Evolutionary conservation across 2,888 invertebrate genomes (phyloP).

Genomic region (Clivina fossor): DNA sequence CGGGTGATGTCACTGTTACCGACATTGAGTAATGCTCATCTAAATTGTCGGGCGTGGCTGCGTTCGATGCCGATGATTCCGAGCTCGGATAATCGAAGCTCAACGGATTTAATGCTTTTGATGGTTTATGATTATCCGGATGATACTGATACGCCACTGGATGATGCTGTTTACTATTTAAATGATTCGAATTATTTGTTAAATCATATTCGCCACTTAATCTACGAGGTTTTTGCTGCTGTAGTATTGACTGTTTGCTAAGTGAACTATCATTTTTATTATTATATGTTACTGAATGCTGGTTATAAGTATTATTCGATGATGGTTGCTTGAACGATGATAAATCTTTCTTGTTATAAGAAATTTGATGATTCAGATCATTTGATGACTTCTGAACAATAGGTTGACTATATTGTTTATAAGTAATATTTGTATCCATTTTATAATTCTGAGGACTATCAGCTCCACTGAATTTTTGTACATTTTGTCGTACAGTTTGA

Average conservation of each 20-base stretch:
- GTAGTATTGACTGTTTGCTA: background rate
- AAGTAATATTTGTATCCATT: conserved; percentile 1
- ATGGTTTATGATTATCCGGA: conserved; percentile 9
- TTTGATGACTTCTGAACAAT: background rate
- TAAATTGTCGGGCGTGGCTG: conserved; percentile 17
- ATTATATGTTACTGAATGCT: background rate
- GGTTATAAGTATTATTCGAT: background rate
- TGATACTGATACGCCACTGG: conserved; percentile 4
- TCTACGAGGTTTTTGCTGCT: conserved; percentile 1
- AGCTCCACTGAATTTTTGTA: conserved; percentile 15
- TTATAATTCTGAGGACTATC: background rate
- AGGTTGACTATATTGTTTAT: conserved; percentile 2
- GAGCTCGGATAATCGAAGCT: conserved; percentile 40
- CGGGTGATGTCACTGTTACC: conserved; percentile 41
- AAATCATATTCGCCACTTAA: conserved; percentile 1
- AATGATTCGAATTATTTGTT: conserved; percentile 8
- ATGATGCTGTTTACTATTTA: background rate
- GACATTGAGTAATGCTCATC: too few relatives aligned
- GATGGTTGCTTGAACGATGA: too few relatives aligned
- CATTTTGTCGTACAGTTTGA: conserved; percentile 25
- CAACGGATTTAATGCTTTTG: conserved; percentile 27
- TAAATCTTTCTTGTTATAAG: background rate
- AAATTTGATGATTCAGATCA: conserved; percentile 1
- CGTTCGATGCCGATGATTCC: conserved; percentile 16
- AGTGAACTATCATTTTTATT: background rate